Evolutionary conservation across 2,888 invertebrate genomes (phyloP).

Genomic region (Agrilus biguttatus): DNA sequence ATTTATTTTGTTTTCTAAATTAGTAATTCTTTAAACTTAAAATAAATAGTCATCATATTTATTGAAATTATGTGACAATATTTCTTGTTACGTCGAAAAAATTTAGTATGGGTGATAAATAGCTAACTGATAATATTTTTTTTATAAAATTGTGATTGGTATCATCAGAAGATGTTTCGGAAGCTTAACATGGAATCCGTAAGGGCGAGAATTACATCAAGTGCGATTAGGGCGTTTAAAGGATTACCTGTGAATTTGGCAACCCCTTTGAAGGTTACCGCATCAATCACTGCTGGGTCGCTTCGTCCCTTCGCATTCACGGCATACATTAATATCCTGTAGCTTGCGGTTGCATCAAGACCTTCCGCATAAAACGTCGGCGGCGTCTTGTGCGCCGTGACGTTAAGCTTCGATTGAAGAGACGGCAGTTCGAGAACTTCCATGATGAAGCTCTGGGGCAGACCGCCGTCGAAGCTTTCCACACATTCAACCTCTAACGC

Average conservation of each 20-base stretch:
- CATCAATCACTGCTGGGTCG: conserved; percentile 69
- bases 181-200: too few relatives aligned
- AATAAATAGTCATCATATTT: too few relatives aligned
- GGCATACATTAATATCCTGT: conserved; percentile 69
- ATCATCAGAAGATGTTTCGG: too few relatives aligned
- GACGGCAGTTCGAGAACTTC: conserved; percentile 62
- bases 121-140: too few relatives aligned
- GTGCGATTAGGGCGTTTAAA: too few relatives aligned
- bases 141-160: too few relatives aligned
- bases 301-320: conserved; percentile 79
- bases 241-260: conserved; percentile 69
- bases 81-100: too few relatives aligned
- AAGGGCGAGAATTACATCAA: too few relatives aligned
- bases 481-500: conserved; percentile 73
- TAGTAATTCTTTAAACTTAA: too few relatives aligned
- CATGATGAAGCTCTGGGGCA: conserved; percentile 76
- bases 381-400: conserved; percentile 46
- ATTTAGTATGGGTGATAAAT: too few relatives aligned
- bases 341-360: conserved; percentile 59
- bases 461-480: conserved; percentile 77
- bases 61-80: too few relatives aligned
- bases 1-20: too few relatives aligned
- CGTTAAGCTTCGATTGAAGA: conserved; percentile 43
- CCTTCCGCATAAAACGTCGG: conserved; percentile 55
- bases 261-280: conserved; percentile 72